Evolutionary conservation across 2,888 invertebrate genomes (phyloP).

Genomic region (Calephelis perditalis): DNA sequence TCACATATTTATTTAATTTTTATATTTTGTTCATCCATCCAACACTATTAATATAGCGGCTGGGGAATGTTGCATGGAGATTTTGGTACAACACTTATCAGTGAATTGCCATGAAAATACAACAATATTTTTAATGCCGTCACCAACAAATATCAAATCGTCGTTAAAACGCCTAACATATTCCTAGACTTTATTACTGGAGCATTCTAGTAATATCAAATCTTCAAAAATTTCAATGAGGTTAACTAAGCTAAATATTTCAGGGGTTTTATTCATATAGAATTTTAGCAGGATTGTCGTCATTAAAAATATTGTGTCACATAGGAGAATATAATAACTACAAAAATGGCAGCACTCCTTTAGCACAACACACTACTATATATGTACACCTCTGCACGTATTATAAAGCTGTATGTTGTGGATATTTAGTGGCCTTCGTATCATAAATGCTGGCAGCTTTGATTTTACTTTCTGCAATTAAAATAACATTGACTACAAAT

Average conservation of each 20-base stretch:
- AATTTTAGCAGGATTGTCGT: too few relatives aligned
- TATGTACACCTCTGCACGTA: conserved; percentile 14
- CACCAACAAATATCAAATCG: too few relatives aligned
- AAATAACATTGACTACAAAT: background rate
- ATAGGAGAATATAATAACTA: too few relatives aligned
- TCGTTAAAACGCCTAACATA: too few relatives aligned
- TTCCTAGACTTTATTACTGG: too few relatives aligned
- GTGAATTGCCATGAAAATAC: conserved; percentile 40
- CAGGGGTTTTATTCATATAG: too few relatives aligned
- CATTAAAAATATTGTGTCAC: too few relatives aligned
- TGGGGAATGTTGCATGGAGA: conserved; percentile 74
- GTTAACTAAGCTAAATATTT: too few relatives aligned
- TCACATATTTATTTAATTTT: conserved; percentile 48
- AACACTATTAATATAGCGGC: conserved; percentile 71
- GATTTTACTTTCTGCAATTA: conserved; percentile 6
- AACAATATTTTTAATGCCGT: too few relatives aligned
- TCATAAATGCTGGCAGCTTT: conserved; percentile 7
- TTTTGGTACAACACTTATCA: conserved; percentile 20
- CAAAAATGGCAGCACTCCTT: conserved; percentile 4
- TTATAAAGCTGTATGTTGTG: conserved; percentile 12
- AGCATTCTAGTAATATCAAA: too few relatives aligned
- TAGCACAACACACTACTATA: conserved; percentile 7
- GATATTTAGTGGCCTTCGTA: conserved; percentile 7
- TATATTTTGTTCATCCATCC: conserved; percentile 64
- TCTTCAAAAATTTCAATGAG: too few relatives aligned